These are phyloP conservation scores for Seira sanloemensis DNA, from an alignment of 2,888 invertebrate genomes.

Conservation along the genomic window DNA sequence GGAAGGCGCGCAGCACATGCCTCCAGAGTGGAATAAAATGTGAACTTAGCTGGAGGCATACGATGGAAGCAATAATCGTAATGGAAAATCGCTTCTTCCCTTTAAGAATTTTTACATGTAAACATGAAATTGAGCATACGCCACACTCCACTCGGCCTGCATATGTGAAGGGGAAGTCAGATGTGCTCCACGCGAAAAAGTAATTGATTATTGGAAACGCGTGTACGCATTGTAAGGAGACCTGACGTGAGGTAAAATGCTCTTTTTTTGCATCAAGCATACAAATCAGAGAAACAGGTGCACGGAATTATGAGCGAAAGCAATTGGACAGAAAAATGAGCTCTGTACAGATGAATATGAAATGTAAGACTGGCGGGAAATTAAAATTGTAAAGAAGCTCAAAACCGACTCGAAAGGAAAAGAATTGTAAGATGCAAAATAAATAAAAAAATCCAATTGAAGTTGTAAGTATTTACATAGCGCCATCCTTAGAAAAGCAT, in stretches of 20 bases:
- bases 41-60: neutral
- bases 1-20: neutral
- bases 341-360: no score
- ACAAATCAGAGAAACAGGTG: conserved; percentile 6
- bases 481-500: no score
- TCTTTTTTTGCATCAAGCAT: no score
- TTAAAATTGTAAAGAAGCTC: no score
- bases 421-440: neutral
- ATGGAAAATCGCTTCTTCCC: neutral
- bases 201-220: conserved; percentile 17
- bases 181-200: neutral
- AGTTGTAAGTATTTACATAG: no score
- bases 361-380: no score
- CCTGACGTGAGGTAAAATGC: neutral
- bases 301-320: neutral
- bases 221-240: neutral
- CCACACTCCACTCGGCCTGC: neutral
- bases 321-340: no score
- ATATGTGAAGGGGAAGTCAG: neutral
- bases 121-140: neutral
- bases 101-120: neutral
- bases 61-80: conserved; percentile 3
- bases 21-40: neutral
- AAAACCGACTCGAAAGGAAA: neutral
- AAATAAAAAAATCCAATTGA: no score